A percentile compares a stretch with the other conserved stretches of the same genome.
phyloP scores from a whole-genome alignment of 1,140 invertebrate genomes.

The Forficula auricularia region DNA sequence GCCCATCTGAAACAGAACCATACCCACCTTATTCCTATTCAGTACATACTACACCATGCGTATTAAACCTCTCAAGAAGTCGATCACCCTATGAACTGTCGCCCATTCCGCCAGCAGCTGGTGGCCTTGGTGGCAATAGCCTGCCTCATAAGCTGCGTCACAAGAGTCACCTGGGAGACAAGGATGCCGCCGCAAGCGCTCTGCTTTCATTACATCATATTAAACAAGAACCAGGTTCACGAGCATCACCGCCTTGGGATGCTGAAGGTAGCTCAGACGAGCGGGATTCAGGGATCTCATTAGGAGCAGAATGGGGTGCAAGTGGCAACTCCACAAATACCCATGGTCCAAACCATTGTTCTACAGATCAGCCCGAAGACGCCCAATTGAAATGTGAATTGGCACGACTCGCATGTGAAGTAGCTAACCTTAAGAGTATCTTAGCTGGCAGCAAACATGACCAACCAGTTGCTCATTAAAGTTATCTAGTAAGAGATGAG shows the following conservation, averaged over 20 bases:
- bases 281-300: constrained; percentile 68
- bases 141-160: constrained; percentile 78
- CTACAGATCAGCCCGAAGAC: constrained; percentile 35
- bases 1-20: constrained; percentile 14
- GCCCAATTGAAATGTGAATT: constrained; percentile 65
- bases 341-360: constrained; percentile 15
- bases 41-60: constrained; percentile 14
- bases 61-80: constrained; percentile 21
- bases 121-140: constrained; percentile 31
- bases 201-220: constrained; percentile 53
- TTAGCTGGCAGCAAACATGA: constrained; percentile 14
- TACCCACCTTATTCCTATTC: constrained; percentile 15
- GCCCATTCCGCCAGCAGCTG: constrained; percentile 22
- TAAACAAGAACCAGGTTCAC: constrained; percentile 50
- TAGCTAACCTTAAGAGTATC: constrained; percentile 63
- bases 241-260: constrained; percentile 64
- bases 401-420: constrained; percentile 73
- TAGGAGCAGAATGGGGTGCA: constrained; percentile 47
- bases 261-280: constrained; percentile 72
- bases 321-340: constrained; percentile 20
- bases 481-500: too few relatives aligned
- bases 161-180: constrained; percentile 76
- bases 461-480: too few relatives aligned
- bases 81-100: constrained; percentile 50
- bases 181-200: constrained; percentile 58